Base-by-base conservation (phyloP, 2,113 vertebrate species). In the Nothocercus julius region DNA sequence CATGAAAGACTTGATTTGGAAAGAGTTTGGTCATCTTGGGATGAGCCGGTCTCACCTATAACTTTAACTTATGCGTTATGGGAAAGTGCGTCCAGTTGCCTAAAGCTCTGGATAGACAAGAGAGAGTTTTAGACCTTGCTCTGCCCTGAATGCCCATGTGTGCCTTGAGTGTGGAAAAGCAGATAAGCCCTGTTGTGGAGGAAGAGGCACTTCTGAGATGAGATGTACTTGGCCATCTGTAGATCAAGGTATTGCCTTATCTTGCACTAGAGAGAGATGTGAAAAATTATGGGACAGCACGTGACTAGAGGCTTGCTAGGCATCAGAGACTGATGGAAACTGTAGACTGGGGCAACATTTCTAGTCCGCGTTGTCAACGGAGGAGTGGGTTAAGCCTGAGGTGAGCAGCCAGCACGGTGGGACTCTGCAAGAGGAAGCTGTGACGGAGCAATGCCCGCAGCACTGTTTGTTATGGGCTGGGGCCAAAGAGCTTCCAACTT, bases 401-500 rank as follows among this genome's bases (percentile, higher is more conserved):
- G 34, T 5, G 61, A n/a, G 59, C 68, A 82, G 84, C 5, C 81
- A 21, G 0, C 44, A 44, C 40, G 36, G n/a, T 36, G 70, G 49
- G 75, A 8, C 28, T 54, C 49, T 82, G 45, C 56, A 82, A 36
- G 83, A 89, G 6, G 11, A 17, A 84, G 83, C 58, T 82, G 77
- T 82, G 78, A 44, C 25, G 1, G 44, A 89, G 51, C 86, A 19
- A 11, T 66, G 92, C 87, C 87, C 62, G 67, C 45, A 80, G 82
- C 27, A 6, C 38, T 86, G 45, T 85, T 83, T 85, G 76, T 76
- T 51, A 3, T 80, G 85, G 85, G 89, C 72, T 89, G 0, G 1
- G 76, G 93, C 85, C 87, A 91, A 80, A 59, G 61, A 87, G 76
- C 54, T 85, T 18, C 54, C 87, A 77, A 72, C 32, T 77, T 66